These are phyloP conservation scores for Heteromyza rotundicornis DNA, from an alignment of 2,888 invertebrate species.

Conservation along the genomic window DNA sequence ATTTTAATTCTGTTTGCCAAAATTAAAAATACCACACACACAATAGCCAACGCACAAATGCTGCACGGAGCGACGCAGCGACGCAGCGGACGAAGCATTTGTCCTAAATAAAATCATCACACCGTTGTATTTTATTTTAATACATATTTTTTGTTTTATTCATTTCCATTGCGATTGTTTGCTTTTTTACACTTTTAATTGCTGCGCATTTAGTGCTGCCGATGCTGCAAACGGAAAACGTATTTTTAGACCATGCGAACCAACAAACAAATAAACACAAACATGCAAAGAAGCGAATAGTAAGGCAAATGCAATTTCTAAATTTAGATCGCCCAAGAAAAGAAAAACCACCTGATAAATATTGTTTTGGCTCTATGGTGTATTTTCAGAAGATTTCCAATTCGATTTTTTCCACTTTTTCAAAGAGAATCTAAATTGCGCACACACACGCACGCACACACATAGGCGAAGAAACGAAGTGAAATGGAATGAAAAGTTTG, in stretches of 20 bases:
- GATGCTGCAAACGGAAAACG: background rate
- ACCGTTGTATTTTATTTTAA: too few species aligned
- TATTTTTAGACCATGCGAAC: background rate
- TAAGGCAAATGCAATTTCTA: slow-evolving; percentile 2
- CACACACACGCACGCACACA: background rate
- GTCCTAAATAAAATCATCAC: background rate
- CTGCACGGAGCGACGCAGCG: too few species aligned
- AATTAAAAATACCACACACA: slow-evolving; percentile 47
- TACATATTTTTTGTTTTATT: too few species aligned
- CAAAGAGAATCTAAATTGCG: too few species aligned
- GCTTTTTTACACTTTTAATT: background rate
- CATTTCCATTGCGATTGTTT: background rate
- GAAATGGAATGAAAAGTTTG: too few species aligned
- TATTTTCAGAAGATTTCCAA: background rate
- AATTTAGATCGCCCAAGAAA: slow-evolving; percentile 38
- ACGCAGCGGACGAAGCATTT: background rate
- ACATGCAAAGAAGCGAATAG: background rate
- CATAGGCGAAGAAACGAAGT: background rate
- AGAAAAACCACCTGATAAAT: slow-evolving; percentile 51
- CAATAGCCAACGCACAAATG: slow-evolving; percentile 15
- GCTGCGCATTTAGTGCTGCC: background rate
- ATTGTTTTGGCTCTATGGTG: background rate
- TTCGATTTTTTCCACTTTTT: background rate
- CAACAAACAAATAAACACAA: background rate
- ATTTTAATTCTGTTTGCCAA: slow-evolving; percentile 46